Base-by-base conservation (phyloP, 2,113 vertebrate species). In the Tyto alba region DNA sequence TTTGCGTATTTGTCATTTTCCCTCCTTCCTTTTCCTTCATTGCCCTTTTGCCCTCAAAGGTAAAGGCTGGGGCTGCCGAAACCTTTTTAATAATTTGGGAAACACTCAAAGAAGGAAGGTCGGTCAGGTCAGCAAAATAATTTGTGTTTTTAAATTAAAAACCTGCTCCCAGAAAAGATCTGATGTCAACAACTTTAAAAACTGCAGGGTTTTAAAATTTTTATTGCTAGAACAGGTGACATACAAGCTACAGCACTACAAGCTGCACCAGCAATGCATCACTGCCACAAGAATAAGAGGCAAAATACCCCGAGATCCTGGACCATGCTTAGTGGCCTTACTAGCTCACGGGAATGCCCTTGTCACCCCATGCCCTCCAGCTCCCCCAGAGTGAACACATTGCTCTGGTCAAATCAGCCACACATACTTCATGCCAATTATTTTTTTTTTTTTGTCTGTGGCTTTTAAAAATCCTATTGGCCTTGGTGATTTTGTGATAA, bases 371-470 rank as follows among this genome's bases (percentile, higher is more conserved):
- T 0, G 3, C 8, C 10, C 15, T 26, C 22, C 5, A 13, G 2
- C 11, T 26, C 73, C 27, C 56, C 56, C 73, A 32, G 38, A 80
- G n/a, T 9, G 3, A 36, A 30, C n/a, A 34, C 2, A 4, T 4
- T 64, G 43, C 27, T 77, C 18, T 60, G 36, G 55, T 38, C 60
- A 62, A 53, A 45, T 40, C 71, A 85, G 4, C 21, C n/a, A 0
- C 4, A 13, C 1, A 0, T 1, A 1, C 56, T 85, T 74, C 69
- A 14, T 10, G 13, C 3, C 23, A 8, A 34, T 21, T 66, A 8
- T 8, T 23, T 45, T 56, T 32, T 48, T 48, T 47, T 57, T 25
- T 60, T 77, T 89, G 32, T 47, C 43, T 55, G 15, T 63, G 47
- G 21, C 30, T 90, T 90, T 53, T 47, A 53, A 53, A 60, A 87